A percentile compares a stretch with the other conserved stretches of the same genome.
Conservation (phyloP, 1,140 invertebrate genomes). For the Ruditapes philippinarum region DNA sequence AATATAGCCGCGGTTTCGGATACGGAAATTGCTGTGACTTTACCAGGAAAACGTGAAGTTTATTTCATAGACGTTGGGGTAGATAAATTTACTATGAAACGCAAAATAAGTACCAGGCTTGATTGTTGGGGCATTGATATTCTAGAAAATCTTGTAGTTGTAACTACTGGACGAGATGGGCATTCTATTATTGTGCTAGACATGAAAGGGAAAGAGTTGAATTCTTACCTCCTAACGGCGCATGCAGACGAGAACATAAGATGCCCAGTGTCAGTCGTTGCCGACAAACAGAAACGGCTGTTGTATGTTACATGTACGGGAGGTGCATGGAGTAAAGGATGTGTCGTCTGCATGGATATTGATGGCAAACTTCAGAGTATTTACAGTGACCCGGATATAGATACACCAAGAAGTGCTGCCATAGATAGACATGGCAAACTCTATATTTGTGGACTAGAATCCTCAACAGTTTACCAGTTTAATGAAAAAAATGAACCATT, state of each 20-base stretch:
- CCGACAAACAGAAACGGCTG: neutral
- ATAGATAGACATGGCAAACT: conserved; percentile 54
- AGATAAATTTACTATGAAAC: neutral
- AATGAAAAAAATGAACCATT: conserved; percentile 13
- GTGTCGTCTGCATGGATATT: conserved; percentile 41
- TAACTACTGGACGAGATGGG: conserved; percentile 53
- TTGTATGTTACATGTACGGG: conserved; percentile 61
- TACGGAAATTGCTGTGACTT: conserved; percentile 29
- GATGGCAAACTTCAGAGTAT: conserved; percentile 5
- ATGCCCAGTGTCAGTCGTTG: conserved; percentile 35
- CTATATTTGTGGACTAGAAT: conserved; percentile 56
- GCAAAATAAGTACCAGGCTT: conserved; percentile 40
- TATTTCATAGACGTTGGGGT: conserved; percentile 23
- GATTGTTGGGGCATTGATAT: conserved; percentile 59
- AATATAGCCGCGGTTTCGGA: conserved; percentile 54
- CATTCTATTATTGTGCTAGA: conserved; percentile 46
- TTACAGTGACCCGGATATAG: conserved; percentile 54
- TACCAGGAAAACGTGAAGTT: conserved; percentile 50
- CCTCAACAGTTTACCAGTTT: conserved; percentile 52
- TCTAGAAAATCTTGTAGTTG: conserved; percentile 27
- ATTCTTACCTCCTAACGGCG: conserved; percentile 29
- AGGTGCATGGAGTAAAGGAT: conserved; percentile 61
- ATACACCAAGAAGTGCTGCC: conserved; percentile 46
- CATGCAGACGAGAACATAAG: conserved; percentile 59
- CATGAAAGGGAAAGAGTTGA: conserved; percentile 54